Evolutionary conservation across 2,797 vertebrate species (phyloP), one percentile per base, ranked within the genome.

Genomic region (Urosaurus nigricauda): DNA sequence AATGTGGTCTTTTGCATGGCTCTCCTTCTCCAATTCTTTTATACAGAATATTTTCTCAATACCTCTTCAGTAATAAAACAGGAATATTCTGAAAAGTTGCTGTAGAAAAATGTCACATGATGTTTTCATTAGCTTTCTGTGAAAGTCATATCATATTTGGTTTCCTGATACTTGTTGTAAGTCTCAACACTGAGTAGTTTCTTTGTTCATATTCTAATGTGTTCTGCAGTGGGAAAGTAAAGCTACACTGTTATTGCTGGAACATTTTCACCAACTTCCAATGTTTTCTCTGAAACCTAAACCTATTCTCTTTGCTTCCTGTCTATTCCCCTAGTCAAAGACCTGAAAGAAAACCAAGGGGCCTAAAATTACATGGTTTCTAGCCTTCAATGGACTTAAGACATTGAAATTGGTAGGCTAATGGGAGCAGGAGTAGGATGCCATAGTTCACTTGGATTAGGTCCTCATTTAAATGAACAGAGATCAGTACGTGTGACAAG

Each of bases 231-330:
- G 74, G 90, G 93, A 91, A 96, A 94, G 91, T 95, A 93, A 95
- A 95, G 92, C 81, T 83, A 90, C 86, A 95, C 88, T 95, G 93
- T 96, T 95, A 91, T 60, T 81, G 87, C 88, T 68, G 80, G 90
- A 96, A 94, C 93, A 91, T 92, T 96, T 73, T 97, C 96, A 96
- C 93, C 95, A 96, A 96, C 95, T 94, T 96, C 94, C 92, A 96
- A 94, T 96, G 95, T 96, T 96, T 96, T 94, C 96, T 96, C 96
- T 96, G 95, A 96, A 97, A 96, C 94, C 29, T 75, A 97, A 95
- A 93, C 95, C 95, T 96, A 94, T 96, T 95, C 94, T 94, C 89
- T 86, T 92, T 91, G 92, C 83, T 95, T 94, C 93, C 95, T 96
- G 82, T 26, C 90, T 91, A 87, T 88, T 82, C 86, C 81, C 91